A percentile compares a stretch with the other conserved stretches of the same genome.
phyloP scores from a whole-genome alignment of 2,888 invertebrate species.

The Crioceris asparagi region DNA sequence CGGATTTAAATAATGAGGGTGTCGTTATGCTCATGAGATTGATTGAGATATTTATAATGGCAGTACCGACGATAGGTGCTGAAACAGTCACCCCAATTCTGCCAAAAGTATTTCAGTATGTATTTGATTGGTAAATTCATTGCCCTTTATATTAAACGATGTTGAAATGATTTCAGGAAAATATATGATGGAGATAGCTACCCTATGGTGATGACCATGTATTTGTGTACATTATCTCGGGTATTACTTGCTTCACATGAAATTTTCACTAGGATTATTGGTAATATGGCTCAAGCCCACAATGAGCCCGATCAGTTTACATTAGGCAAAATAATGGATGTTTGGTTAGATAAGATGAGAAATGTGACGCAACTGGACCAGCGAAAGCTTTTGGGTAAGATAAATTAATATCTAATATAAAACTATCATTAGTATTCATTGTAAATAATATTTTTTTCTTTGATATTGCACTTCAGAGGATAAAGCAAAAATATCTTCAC shows the following conservation, averaged over 20 bases:
- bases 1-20: constrained; percentile 68
- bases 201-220: constrained; percentile 65
- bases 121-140: constrained; percentile 5
- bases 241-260: constrained; percentile 61
- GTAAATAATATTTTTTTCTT: no score
- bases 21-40: constrained; percentile 60
- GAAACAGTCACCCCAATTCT: constrained; percentile 56
- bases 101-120: constrained; percentile 49
- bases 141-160: no score
- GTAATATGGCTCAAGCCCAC: constrained; percentile 39
- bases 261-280: constrained; percentile 50
- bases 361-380: constrained; percentile 67
- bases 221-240: constrained; percentile 67
- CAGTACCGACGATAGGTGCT: constrained; percentile 60
- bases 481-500: no score
- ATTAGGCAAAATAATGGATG: constrained; percentile 58
- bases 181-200: constrained; percentile 59
- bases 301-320: constrained; percentile 50
- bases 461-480: no score
- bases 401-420: no score
- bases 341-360: constrained; percentile 73
- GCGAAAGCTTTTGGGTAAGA: constrained; percentile 66
- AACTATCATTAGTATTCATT: no score
- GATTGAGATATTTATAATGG: constrained; percentile 66
- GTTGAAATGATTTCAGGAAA: constrained; percentile 48